These are phyloP conservation scores for Crenuchus spilurus DNA, from an alignment of 2,797 vertebrate genomes.

Conservation along the genomic window DNA sequence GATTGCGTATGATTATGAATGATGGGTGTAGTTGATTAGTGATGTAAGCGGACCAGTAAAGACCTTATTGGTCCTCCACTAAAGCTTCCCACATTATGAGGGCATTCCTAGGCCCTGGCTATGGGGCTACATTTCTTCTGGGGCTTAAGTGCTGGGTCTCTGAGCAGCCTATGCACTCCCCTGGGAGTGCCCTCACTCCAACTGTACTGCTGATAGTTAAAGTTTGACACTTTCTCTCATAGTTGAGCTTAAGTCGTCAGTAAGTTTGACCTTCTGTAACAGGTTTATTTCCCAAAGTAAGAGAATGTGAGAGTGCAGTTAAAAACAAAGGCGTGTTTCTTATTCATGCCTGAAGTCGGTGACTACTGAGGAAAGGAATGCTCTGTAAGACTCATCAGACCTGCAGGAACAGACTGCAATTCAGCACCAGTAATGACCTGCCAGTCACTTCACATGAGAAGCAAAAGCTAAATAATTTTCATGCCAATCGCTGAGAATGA, in stretches of 20 bases:
- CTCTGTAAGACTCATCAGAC: conserved; percentile 24
- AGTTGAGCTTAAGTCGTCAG: neutral
- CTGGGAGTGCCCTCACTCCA: too few species aligned
- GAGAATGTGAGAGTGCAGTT: neutral
- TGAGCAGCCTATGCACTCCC: too few species aligned
- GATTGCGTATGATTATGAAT: too few species aligned
- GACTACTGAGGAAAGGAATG: conserved; percentile 39
- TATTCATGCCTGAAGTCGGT: conserved; percentile 7
- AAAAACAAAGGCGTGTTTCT: neutral
- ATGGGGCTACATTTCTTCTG: too few species aligned
- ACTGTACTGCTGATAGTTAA: neutral
- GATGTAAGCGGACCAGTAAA: neutral
- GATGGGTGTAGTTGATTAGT: too few species aligned
- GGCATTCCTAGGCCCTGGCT: too few species aligned
- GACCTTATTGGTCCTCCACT: neutral
- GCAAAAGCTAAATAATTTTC: neutral
- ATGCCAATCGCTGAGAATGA: conserved; percentile 21
- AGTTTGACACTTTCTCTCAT: neutral
- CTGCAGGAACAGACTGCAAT: conserved; percentile 15
- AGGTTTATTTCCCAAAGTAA: conserved; percentile 38
- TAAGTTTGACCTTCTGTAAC: conserved; percentile 5
- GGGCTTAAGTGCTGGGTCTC: too few species aligned
- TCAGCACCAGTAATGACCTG: conserved; percentile 7
- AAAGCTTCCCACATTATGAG: too few species aligned
- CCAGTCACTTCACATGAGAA: neutral